These are phyloP conservation scores for Sterrhoptilus dennistouni DNA, from an alignment of 2,113 vertebrate genomes.

Conservation along the genomic window DNA sequence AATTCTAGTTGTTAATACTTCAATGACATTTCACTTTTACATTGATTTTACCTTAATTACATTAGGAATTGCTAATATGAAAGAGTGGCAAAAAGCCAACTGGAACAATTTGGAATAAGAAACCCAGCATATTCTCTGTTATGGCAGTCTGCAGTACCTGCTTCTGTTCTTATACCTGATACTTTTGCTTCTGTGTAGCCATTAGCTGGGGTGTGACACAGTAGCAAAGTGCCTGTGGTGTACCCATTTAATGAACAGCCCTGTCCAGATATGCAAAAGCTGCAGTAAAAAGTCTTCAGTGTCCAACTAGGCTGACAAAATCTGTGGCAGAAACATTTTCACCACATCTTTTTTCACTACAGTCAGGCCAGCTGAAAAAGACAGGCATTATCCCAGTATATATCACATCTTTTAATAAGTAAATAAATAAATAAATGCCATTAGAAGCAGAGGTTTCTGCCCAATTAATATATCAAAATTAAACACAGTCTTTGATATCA, in stretches of 20 bases:
- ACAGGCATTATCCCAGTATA: not conserved
- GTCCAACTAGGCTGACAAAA: not conserved
- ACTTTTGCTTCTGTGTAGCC: not conserved
- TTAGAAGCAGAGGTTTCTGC: not conserved
- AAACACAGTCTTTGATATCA: not conserved
- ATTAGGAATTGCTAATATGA: not conserved
- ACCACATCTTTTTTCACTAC: not conserved
- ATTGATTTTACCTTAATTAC: constrained; percentile 32
- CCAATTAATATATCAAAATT: not conserved
- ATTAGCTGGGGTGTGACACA: not conserved
- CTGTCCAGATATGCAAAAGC: not conserved
- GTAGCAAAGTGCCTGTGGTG: not conserved
- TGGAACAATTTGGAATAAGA: not conserved
- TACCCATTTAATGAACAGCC: not conserved
- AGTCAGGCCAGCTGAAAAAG: not conserved
- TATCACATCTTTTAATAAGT: not conserved
- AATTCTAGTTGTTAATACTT: constrained; percentile 3
- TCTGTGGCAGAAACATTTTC: not conserved
- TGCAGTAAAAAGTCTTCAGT: not conserved
- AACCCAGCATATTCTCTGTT: not conserved
- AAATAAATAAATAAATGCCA: not conserved
- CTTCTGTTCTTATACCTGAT: not conserved
- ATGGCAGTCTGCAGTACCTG: not conserved
- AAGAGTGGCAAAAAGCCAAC: not conserved
- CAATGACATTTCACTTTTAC: constrained; percentile 22